Conservation (phyloP, 1,140 invertebrate species). For the Meloidogyne exigua region DNA sequence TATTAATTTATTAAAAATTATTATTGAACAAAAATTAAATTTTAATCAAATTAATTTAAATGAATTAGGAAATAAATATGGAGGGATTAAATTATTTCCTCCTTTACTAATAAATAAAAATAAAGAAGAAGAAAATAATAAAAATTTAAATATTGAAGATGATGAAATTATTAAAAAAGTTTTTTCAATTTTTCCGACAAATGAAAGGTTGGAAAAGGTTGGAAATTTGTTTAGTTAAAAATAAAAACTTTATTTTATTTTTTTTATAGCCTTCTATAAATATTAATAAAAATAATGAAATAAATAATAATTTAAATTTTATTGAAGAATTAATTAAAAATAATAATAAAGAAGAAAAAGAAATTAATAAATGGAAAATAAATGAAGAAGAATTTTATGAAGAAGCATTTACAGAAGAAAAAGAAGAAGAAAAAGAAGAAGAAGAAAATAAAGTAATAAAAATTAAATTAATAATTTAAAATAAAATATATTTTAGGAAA, state of each 20-base stretch:
- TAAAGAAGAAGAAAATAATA: not conserved
- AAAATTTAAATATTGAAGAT: not conserved
- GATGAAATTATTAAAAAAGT: conserved; percentile 18
- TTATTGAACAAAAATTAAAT: conserved; percentile 5
- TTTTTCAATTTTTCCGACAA: conserved; percentile 21
- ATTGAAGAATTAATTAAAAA: conserved; percentile 18
- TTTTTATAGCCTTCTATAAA: not conserved
- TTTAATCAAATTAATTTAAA: conserved; percentile 1
- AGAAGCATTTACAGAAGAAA: conserved; percentile 21
- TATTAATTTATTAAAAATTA: conserved; percentile 2
- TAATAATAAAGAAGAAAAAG: not conserved
- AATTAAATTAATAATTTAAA: no score
- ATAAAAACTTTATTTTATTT: no score
- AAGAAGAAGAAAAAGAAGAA: not conserved
- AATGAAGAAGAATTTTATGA: conserved; percentile 22
- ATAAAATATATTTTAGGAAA: no score
- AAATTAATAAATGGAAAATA: not conserved
- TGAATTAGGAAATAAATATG: not conserved
- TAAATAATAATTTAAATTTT: conserved; percentile 6
- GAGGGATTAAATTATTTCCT: not conserved
- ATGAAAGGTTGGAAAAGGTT: not conserved
- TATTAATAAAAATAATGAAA: no score
- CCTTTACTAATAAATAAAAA: not conserved
- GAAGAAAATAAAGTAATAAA: no score
- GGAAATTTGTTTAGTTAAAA: no score